Base-by-base conservation (phyloP, 2,888 invertebrate species). In the Podotricha telesiphe region DNA sequence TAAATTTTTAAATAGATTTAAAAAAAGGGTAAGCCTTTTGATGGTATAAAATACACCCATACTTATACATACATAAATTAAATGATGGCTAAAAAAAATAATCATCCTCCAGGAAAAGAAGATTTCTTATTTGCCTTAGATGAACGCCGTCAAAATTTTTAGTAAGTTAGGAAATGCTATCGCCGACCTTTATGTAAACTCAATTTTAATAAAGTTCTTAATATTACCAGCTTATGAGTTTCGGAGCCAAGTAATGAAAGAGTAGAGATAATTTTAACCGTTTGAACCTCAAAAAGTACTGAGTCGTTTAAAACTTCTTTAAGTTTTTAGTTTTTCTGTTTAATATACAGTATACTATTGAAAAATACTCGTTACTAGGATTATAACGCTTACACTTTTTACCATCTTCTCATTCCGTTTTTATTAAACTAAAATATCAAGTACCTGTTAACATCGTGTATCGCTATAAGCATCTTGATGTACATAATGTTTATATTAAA, bases 211-310 rank as follows among this genome's bases (percentile, higher is more conserved):
- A 62, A 50, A 37, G 6, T 28, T 28, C 61, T 40, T 19, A 61
- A n/a, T 66, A 20, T 34, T 8, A 42, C 19, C 20, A 55, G 37
- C 28, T 62, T 59, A 17, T 53, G 53, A 65, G 56, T 17, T 37
- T 19, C 45, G 6, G 48, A 45, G 62, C 17, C 15, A n/a, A 28
- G 58, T 53, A 64, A 70, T 70, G 62, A 68, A 66, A 45, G 40
- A 63, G 65, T 67, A 68, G 67, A 67, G 67, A 65, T 37, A 55
- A 34, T 51, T 22, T n/a, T 37, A 72, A 55, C 48, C 48, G 63
- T 37, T 47, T 40, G 66, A 22, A 45, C 13, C 45, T 53, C 19
- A 64, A 58, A 34, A 51, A 45, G 45, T 8, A 37, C 8, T 10
- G 10, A 8, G 6, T 37, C 37, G 6, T 37, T 4, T 37, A 37